A percentile compares a stretch with the other conserved stretches of the same genome.
Evolutionary conservation across 2,888 invertebrate genomes (phyloP).

Genomic region (Carcina quercana): DNA sequence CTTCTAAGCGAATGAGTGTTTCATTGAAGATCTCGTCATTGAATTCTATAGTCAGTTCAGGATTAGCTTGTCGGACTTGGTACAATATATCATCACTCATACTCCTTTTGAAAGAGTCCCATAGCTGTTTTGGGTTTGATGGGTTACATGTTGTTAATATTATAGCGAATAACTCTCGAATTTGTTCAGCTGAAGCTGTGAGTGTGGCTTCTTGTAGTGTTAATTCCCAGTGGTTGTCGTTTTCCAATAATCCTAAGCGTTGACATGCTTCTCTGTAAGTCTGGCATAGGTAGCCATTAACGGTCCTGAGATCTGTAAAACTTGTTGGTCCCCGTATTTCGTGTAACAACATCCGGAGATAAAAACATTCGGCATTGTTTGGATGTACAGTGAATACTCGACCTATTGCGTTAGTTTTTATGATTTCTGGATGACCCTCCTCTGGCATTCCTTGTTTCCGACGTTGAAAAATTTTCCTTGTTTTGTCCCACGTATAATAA

Average conservation of each 20-base stretch:
- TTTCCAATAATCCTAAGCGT: conserved; percentile 17
- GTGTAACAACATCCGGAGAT: conserved; percentile 32
- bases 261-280: conserved; percentile 21
- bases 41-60: conserved; percentile 1
- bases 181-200: conserved; percentile 16
- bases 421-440: conserved; percentile 16
- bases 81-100: conserved; percentile 9
- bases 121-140: conserved; percentile 10
- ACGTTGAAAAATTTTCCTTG: conserved; percentile 19
- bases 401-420: conserved; percentile 20
- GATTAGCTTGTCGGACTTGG: conserved; percentile 3
- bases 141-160: conserved; percentile 10
- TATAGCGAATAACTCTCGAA: conserved; percentile 12
- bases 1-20: conserved; percentile 2
- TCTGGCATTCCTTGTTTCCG: conserved; percentile 21
- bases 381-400: conserved; percentile 5
- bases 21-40: conserved; percentile 4
- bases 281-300: conserved; percentile 18
- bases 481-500: conserved; percentile 9
- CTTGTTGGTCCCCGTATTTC: conserved; percentile 28
- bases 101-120: conserved; percentile 8
- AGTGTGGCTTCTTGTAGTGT: conserved; percentile 16
- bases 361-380: conserved; percentile 27
- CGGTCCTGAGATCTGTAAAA: conserved; percentile 15
- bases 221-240: conserved; percentile 18